A percentile compares a stretch with the other conserved stretches of the same genome.
Evolutionary conservation across 2,797 vertebrate genomes (phyloP).

Genomic region (Psittacula echo): DNA sequence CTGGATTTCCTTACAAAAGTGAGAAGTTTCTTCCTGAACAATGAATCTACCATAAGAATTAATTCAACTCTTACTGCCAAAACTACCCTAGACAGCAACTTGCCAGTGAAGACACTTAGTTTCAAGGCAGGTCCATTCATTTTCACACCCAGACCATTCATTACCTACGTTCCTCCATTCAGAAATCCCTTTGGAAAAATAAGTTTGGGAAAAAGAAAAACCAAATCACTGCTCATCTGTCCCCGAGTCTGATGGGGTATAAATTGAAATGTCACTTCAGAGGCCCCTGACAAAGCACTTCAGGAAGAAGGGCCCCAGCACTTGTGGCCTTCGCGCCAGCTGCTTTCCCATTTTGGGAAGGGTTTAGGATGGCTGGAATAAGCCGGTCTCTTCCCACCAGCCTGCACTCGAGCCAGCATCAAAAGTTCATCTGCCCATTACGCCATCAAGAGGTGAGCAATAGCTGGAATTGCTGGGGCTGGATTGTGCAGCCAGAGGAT

Average conservation of each 20-base stretch:
- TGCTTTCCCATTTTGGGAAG: constrained; percentile 59
- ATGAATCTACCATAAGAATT: background rate
- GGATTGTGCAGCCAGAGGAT: background rate
- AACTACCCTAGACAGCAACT: background rate
- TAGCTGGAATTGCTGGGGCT: background rate
- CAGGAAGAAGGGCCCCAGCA: constrained; percentile 48
- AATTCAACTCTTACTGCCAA: background rate
- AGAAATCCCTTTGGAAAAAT: background rate
- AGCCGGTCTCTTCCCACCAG: constrained; percentile 45
- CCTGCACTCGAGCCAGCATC: background rate
- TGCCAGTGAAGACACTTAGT: background rate
- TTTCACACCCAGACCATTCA: background rate
- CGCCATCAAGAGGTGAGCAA: background rate
- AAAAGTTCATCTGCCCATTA: constrained; percentile 45
- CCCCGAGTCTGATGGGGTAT: background rate
- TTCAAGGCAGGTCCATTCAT: background rate
- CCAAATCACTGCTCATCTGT: background rate
- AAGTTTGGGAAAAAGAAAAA: background rate
- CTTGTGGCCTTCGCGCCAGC: constrained; percentile 43
- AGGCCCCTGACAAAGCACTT: background rate
- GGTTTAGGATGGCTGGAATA: constrained; percentile 60
- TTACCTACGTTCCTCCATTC: background rate
- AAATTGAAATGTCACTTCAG: constrained; percentile 23
- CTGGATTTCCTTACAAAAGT: background rate
- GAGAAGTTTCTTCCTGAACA: background rate